These are phyloP conservation scores for Ardeotis arabs DNA, from an alignment of 2,113 vertebrate species.

Conservation along the genomic window DNA sequence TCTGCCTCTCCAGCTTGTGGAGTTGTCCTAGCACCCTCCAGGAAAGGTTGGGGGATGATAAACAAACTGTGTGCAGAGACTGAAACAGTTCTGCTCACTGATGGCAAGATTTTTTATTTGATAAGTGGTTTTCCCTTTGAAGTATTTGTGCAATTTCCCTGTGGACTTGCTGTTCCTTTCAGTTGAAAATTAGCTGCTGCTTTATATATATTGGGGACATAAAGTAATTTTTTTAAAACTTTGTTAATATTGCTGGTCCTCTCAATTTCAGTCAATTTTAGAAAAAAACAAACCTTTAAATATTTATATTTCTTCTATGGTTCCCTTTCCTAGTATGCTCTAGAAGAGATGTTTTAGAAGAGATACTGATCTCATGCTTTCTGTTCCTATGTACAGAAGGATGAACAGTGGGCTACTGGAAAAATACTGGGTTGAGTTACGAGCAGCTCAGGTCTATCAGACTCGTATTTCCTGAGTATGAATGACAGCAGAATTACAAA, in stretches of 20 bases:
- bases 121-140: constrained; percentile 21
- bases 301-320: not conserved
- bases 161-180: not conserved
- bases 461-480: not conserved
- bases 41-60: not conserved
- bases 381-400: not conserved
- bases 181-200: not conserved
- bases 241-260: not conserved
- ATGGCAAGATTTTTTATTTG: not conserved
- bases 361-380: not conserved
- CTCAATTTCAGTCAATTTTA: not conserved
- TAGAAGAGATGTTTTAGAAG: not conserved
- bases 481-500: not conserved
- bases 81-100: not conserved
- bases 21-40: not conserved
- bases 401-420: not conserved
- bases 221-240: not conserved
- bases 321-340: not conserved
- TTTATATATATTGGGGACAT: not conserved
- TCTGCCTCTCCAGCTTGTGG: not conserved
- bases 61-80: not conserved
- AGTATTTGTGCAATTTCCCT: not conserved
- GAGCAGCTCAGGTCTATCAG: not conserved
- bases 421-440: not conserved
- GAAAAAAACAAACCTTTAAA: not conserved